A percentile compares a stretch with the other conserved stretches of the same genome.
Conservation (phyloP, 2,888 invertebrate genomes). For the Acanthacorydalis orientalis region DNA sequence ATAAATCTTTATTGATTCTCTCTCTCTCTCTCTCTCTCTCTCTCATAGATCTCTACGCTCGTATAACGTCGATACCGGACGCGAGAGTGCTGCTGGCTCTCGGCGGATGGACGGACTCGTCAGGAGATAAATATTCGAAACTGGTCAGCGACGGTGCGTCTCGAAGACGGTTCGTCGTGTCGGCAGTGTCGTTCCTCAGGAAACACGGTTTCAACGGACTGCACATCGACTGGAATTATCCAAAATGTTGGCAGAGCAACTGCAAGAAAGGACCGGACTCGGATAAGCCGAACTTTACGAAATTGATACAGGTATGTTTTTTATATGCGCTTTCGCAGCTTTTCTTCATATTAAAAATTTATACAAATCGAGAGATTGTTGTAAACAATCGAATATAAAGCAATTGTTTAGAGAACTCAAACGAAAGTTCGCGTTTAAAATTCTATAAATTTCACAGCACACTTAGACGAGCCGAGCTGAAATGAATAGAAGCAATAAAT, state of each 20-base stretch:
- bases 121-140: slow-evolving; percentile 72
- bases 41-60: slow-evolving; percentile 56
- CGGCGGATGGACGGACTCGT: slow-evolving; percentile 93
- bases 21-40: too few species aligned
- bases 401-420: too few species aligned
- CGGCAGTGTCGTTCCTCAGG: slow-evolving; percentile 51
- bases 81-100: slow-evolving; percentile 58
- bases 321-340: background rate
- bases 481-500: too few species aligned
- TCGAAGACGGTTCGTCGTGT: slow-evolving; percentile 51
- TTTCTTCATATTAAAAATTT: too few species aligned
- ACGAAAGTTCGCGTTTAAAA: too few species aligned
- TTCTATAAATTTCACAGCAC: too few species aligned
- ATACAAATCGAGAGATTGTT: too few species aligned
- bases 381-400: too few species aligned
- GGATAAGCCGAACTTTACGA: slow-evolving; percentile 63
- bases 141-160: slow-evolving; percentile 50
- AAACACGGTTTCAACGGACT: slow-evolving; percentile 70
- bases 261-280: slow-evolving; percentile 64
- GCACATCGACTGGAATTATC: slow-evolving; percentile 90
- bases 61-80: slow-evolving; percentile 51
- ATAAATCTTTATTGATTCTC: slow-evolving; percentile 4
- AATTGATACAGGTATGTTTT: slow-evolving; percentile 45
- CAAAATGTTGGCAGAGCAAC: slow-evolving; percentile 83
- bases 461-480: too few species aligned